Evolutionary conservation across 2,888 invertebrate species (phyloP).

Genomic region (Macropis europaea): DNA sequence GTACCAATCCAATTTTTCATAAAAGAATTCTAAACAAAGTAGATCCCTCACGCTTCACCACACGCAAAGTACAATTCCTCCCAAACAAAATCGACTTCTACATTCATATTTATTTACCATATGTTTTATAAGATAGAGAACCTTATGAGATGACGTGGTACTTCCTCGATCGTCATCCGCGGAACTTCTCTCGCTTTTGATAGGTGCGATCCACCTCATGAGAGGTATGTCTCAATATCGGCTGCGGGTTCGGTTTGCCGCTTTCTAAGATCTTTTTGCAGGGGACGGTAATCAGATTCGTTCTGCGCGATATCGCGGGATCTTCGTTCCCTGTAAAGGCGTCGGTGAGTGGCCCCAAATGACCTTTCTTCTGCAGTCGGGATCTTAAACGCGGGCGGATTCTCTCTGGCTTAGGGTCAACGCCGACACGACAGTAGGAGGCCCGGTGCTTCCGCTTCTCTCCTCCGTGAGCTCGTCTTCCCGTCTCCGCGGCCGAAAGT

Average conservation of each 20-base stretch:
- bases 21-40: no score
- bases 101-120: no score
- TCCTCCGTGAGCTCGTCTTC: slow-evolving; percentile 16
- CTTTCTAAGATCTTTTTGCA: slow-evolving; percentile 42
- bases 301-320: slow-evolving; percentile 40
- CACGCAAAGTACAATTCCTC: no score
- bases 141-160: no score
- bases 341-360: slow-evolving; percentile 50
- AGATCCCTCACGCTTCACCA: no score
- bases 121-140: no score
- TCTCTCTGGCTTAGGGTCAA: slow-evolving; percentile 28
- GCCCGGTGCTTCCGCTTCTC: slow-evolving; percentile 35
- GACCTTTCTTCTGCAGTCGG: slow-evolving; percentile 38
- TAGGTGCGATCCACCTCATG: no score
- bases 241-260: slow-evolving; percentile 26
- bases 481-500: slow-evolving; percentile 38
- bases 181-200: no score
- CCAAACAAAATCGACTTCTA: no score
- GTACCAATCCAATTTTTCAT: no score
- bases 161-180: no score
- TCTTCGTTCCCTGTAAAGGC: slow-evolving; percentile 38
- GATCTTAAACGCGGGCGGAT: slow-evolving; percentile 37
- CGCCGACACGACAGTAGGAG: slow-evolving; percentile 23
- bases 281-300: slow-evolving; percentile 43
- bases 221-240: slow-evolving; percentile 50